Evolutionary conservation across 2,797 vertebrate species (phyloP), one percentile per base, ranked within the genome.

Genomic region (Huso huso): DNA sequence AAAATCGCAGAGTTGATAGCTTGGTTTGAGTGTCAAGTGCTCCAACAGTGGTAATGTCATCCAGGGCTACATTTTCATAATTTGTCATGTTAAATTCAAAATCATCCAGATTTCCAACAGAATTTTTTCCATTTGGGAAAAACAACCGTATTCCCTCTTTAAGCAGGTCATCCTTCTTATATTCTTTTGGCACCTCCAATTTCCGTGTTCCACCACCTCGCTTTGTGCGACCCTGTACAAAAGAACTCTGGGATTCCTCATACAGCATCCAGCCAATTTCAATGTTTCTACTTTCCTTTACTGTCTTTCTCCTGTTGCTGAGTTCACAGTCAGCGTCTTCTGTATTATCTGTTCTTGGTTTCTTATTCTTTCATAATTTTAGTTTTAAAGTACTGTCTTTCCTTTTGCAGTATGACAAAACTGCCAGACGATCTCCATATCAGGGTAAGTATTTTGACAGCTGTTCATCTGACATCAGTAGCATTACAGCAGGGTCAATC

Each of bases 251-350:
- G 23, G 23, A 37, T 37, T 37, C 48, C 37, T 51, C 7, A 68
- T 65, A 68, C 61, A 61, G 62, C 66, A 71, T 61, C 66, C 63
- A 71, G 57, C 62, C 70, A 3, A 67, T 64, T 15, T 67, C 55
- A 68, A 68, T 60, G 53, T 65, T 71, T 49, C 10, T 37, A 37
- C 23, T 37, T 37, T 37, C 23, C 23, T 37, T 37, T 37, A 37
- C 23, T 37, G 23, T 3, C 2, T 37, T 37, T 37, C 23, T 37
- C 23, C 4, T 37, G 23, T 4, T 37, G 23, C 23, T 37, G 23
- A 3, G 23, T 37, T 37, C 2, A 37, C 23, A 37, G 23, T 37
- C 2, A 37, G 23, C 2, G 4, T 37, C 23, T 37, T 37, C 23
- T 37, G 23, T 37, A 37, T 37, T 37, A 37, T 4, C 23, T 37